A percentile compares a stretch with the other conserved stretches of the same genome.
Evolutionary conservation across 2,797 vertebrate genomes (phyloP).

Genomic region (Mormyrops attenuatus): DNA sequence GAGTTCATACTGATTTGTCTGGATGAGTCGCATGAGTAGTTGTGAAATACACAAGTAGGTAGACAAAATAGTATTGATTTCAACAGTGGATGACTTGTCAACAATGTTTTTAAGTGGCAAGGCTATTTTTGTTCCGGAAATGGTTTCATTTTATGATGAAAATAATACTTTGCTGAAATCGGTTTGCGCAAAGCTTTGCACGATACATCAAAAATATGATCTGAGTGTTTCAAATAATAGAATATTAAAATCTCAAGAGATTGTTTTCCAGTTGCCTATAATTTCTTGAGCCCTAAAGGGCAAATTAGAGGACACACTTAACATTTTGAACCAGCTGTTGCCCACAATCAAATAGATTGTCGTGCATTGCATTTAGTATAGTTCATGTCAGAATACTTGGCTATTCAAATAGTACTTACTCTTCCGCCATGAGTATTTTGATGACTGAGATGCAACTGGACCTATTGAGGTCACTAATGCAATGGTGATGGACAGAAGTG

Average conservation of each 20-base stretch:
- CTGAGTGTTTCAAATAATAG: neutral
- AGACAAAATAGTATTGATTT: conserved; percentile 1
- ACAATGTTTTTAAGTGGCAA: neutral
- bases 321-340: neutral
- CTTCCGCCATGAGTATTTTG: neutral
- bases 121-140: neutral
- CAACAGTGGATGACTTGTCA: neutral
- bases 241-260: conserved; percentile 1
- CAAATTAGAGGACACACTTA: neutral
- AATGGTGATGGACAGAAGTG: neutral
- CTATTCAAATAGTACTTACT: neutral
- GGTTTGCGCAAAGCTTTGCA: neutral
- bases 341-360: neutral
- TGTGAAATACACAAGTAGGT: neutral
- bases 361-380: neutral
- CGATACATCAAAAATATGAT: neutral
- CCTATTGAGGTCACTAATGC: neutral
- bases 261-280: neutral
- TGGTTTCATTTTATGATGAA: conserved; percentile 8
- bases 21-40: neutral
- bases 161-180: neutral
- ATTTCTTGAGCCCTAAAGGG: neutral
- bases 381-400: neutral
- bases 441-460: neutral
- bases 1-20: neutral